A percentile compares a stretch with the other conserved stretches of the same genome.
Evolutionary conservation across 2,888 invertebrate genomes (phyloP).

Genomic region (Endotricha flammealis): DNA sequence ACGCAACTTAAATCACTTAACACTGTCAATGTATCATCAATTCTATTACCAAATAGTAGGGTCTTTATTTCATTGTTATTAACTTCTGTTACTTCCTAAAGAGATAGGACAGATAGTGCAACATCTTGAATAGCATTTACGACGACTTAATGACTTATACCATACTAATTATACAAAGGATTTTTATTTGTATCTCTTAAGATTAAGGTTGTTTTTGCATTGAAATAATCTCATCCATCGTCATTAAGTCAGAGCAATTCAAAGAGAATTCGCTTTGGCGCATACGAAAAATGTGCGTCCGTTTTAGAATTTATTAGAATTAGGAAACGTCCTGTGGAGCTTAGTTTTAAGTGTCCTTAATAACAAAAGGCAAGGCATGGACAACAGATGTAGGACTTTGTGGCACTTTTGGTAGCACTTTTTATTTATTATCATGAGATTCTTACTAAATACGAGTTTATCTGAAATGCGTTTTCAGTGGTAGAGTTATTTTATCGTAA

Average conservation of each 20-base stretch:
- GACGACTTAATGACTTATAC: constrained; percentile 64
- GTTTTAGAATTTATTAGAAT: constrained; percentile 66
- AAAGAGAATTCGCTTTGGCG: constrained; percentile 61
- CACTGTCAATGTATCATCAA: constrained; percentile 20
- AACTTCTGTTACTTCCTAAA: constrained; percentile 35
- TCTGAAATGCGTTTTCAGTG: too few species aligned
- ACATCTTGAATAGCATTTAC: constrained; percentile 73
- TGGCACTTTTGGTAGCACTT: too few species aligned
- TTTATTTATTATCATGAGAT: too few species aligned
- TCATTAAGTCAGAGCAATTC: constrained; percentile 40
- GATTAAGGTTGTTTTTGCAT: constrained; percentile 34
- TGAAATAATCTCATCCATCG: constrained; percentile 25
- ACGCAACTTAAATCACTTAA: constrained; percentile 21
- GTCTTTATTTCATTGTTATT: too few species aligned
- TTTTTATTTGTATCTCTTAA: constrained; percentile 29
- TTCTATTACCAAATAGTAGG: too few species aligned
- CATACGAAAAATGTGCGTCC: constrained; percentile 64
- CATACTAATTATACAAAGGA: constrained; percentile 36
- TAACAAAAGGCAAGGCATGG: constrained; percentile 25
- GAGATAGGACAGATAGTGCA: constrained; percentile 35
- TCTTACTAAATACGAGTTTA: too few species aligned
- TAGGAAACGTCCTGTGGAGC: constrained; percentile 32
- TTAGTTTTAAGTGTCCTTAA: constrained; percentile 41
- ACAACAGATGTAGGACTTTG: constrained; percentile 31
- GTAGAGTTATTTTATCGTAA: too few species aligned